These are phyloP conservation scores for Timema cristinae DNA, from an alignment of 2,888 invertebrate genomes.

Conservation along the genomic window DNA sequence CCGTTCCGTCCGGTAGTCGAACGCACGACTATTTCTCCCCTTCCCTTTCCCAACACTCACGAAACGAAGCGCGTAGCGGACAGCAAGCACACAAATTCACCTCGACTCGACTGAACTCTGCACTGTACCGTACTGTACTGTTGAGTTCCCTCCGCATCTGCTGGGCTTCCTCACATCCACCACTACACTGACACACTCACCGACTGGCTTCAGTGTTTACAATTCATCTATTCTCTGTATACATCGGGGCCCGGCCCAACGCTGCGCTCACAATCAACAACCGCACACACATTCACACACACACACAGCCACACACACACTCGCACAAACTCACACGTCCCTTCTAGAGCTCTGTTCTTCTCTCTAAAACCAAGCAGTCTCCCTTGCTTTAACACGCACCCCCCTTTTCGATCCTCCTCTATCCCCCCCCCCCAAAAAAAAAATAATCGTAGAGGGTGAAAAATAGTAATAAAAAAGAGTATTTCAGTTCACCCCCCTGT, in stretches of 20 bases:
- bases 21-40: background rate
- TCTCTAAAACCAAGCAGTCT: constrained; percentile 9
- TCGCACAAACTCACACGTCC: constrained; percentile 18
- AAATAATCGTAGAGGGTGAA: no score
- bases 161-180: background rate
- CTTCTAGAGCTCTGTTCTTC: constrained; percentile 2
- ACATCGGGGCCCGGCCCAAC: constrained; percentile 25
- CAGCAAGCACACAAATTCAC: no score
- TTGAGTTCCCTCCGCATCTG: background rate
- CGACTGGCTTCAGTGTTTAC: constrained; percentile 26
- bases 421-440: constrained; percentile 4
- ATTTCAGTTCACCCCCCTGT: no score
- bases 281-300: constrained; percentile 20
- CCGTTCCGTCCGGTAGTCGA: background rate
- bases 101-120: no score
- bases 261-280: constrained; percentile 26
- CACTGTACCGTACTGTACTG: no score
- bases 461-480: no score
- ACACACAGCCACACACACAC: background rate
- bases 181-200: constrained; percentile 7
- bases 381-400: constrained; percentile 18
- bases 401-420: constrained; percentile 16
- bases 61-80: no score
- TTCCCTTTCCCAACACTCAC: no score
- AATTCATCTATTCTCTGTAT: constrained; percentile 31